A percentile compares a stretch with the other conserved stretches of the same genome.
Conservation (phyloP, 1,140 invertebrate genomes). For the Eurosta solidaginis region DNA sequence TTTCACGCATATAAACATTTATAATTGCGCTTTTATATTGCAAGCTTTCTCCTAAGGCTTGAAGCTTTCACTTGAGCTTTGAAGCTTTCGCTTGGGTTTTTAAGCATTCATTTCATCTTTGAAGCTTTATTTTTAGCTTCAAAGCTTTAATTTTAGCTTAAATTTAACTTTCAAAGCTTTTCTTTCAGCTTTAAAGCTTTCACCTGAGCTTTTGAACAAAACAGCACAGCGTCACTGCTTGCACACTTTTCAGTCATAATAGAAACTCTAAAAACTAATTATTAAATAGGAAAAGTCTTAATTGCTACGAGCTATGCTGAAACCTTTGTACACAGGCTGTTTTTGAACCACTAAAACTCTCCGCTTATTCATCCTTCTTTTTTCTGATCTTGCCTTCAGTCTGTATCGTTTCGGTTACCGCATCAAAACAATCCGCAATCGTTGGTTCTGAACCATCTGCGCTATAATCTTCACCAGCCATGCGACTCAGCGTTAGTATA, state of each 20-base stretch:
- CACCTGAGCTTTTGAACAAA: background rate
- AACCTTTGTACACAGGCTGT: background rate
- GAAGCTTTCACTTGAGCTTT: too few species aligned
- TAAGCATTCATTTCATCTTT: background rate
- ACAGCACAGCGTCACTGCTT: background rate
- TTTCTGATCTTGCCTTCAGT: conserved; percentile 88
- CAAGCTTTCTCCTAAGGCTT: too few species aligned
- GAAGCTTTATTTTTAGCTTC: too few species aligned
- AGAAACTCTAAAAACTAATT: background rate
- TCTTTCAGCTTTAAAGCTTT: background rate
- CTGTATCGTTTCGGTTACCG: conserved; percentile 86
- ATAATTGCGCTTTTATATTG: too few species aligned
- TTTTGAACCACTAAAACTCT: background rate
- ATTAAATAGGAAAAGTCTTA: background rate
- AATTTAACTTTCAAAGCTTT: background rate
- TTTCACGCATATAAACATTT: background rate
- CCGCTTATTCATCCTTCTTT: conserved; percentile 74
- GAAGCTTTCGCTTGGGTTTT: too few species aligned
- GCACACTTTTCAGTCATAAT: background rate
- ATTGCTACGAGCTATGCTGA: background rate
- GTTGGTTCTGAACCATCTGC: conserved; percentile 62
- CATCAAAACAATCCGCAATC: conserved; percentile 79
- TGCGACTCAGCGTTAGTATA: conserved; percentile 79
- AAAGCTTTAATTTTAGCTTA: too few species aligned
- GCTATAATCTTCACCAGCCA: conserved; percentile 70